phyloP scores from a whole-genome alignment of 2,797 vertebrate species.

The Argentina silus region DNA sequence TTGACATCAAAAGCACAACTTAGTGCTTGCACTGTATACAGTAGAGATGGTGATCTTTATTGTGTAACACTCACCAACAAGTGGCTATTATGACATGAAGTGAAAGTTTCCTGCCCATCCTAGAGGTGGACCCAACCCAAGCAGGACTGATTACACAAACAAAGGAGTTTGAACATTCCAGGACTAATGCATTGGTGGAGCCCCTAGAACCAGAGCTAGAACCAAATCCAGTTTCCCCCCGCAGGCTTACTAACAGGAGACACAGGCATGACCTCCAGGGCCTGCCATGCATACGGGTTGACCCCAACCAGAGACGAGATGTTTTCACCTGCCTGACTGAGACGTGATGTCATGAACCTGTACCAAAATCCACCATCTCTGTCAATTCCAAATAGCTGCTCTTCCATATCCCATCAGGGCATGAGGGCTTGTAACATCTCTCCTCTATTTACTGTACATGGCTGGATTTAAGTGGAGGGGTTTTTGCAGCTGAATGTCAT shows the following conservation, averaged over 20 bases:
- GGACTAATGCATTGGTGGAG: conserved; percentile 11
- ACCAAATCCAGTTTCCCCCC: not conserved
- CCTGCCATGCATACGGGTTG: conserved; percentile 37
- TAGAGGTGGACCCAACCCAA: conserved; percentile 1
- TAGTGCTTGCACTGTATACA: too few species aligned
- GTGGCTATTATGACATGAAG: not conserved
- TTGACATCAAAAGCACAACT: not conserved
- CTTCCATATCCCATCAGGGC: conserved; percentile 46
- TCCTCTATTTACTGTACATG: conserved; percentile 47
- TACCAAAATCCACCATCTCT: conserved; percentile 37
- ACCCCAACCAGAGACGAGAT: conserved; percentile 27
- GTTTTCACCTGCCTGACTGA: conserved; percentile 50
- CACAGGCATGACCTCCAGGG: conserved; percentile 25
- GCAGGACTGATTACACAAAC: conserved; percentile 27
- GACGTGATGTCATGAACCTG: conserved; percentile 58
- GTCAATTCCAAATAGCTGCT: conserved; percentile 30
- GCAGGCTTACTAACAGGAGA: conserved; percentile 53
- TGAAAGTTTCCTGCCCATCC: not conserved
- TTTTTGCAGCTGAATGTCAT: not conserved
- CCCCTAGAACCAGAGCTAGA: conserved; percentile 4
- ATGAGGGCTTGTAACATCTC: conserved; percentile 57
- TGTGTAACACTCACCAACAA: not conserved
- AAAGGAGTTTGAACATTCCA: conserved; percentile 27
- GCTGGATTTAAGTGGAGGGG: not conserved
- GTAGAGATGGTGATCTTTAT: too few species aligned